Conservation (phyloP, 1,140 invertebrate genomes). For the Achroia grisella region DNA sequence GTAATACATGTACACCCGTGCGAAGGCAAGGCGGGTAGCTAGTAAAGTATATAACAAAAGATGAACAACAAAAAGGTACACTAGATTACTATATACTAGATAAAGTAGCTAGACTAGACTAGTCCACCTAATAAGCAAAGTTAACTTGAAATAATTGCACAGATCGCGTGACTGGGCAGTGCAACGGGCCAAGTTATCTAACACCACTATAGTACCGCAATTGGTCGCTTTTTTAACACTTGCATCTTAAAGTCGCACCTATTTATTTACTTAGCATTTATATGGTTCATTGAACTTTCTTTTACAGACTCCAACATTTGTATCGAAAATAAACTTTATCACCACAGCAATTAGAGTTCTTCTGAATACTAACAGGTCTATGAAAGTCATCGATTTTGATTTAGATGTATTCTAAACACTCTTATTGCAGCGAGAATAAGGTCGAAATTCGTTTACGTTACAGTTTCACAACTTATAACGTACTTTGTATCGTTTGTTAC, state of each 20-base stretch:
- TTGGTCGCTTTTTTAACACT: constrained; percentile 36
- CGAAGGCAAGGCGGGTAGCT: too few relatives aligned
- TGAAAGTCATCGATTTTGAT: too few relatives aligned
- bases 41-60: too few relatives aligned
- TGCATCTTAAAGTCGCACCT: constrained; percentile 42
- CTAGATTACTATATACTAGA: too few relatives aligned
- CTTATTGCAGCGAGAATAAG: constrained; percentile 8
- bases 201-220: neutral
- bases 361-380: neutral
- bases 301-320: neutral
- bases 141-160: too few relatives aligned
- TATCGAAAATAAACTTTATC: constrained; percentile 13
- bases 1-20: too few relatives aligned
- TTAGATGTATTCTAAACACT: neutral
- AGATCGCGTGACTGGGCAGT: too few relatives aligned
- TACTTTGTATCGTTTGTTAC: constrained; percentile 6
- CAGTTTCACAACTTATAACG: neutral
- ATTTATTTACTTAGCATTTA: constrained; percentile 59
- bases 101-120: too few relatives aligned
- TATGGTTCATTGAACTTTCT: constrained; percentile 45
- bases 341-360: constrained; percentile 2
- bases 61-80: too few relatives aligned
- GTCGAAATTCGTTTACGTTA: neutral
- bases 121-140: too few relatives aligned
- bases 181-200: neutral